phyloP scores from a whole-genome alignment of 2,888 invertebrate species.

The Thymelicus acteon region DNA sequence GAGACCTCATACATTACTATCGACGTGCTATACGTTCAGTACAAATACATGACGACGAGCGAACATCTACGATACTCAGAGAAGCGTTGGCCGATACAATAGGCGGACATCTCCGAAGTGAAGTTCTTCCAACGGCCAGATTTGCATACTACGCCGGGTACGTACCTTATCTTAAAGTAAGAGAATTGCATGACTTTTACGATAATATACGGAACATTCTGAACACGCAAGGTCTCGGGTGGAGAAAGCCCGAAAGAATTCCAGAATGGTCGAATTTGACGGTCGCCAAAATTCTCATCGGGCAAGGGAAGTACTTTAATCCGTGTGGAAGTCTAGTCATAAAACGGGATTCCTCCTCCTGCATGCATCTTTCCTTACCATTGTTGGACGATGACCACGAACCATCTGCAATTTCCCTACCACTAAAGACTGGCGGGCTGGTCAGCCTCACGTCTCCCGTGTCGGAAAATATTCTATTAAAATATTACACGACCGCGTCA shows the following conservation, averaged over 20 bases:
- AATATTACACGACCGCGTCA: constrained; percentile 72
- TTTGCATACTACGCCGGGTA: constrained; percentile 77
- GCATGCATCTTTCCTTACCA: constrained; percentile 70
- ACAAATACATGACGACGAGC: constrained; percentile 49
- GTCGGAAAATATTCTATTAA: constrained; percentile 67
- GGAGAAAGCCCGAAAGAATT: constrained; percentile 58
- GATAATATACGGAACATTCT: constrained; percentile 59
- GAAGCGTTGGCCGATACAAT: constrained; percentile 69
- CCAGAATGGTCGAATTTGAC: constrained; percentile 68
- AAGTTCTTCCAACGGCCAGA: constrained; percentile 68
- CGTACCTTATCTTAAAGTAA: constrained; percentile 63
- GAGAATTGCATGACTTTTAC: constrained; percentile 63
- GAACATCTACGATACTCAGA: constrained; percentile 55
- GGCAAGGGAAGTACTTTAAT: constrained; percentile 57
- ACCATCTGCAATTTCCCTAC: constrained; percentile 68
- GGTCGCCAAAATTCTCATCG: constrained; percentile 68
- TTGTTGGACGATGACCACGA: constrained; percentile 60
- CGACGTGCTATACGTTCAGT: constrained; percentile 55
- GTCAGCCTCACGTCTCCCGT: constrained; percentile 61
- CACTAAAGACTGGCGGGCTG: constrained; percentile 66
- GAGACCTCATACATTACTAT: constrained; percentile 61
- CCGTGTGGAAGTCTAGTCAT: constrained; percentile 64
- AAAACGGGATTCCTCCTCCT: constrained; percentile 66
- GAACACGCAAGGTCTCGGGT: constrained; percentile 74
- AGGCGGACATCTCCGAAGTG: constrained; percentile 68